A percentile compares a stretch with the other conserved stretches of the same genome.
These are phyloP conservation scores for Syngnathus scovelli DNA, from an alignment of 2,113 vertebrate species.

Conservation along the genomic window DNA sequence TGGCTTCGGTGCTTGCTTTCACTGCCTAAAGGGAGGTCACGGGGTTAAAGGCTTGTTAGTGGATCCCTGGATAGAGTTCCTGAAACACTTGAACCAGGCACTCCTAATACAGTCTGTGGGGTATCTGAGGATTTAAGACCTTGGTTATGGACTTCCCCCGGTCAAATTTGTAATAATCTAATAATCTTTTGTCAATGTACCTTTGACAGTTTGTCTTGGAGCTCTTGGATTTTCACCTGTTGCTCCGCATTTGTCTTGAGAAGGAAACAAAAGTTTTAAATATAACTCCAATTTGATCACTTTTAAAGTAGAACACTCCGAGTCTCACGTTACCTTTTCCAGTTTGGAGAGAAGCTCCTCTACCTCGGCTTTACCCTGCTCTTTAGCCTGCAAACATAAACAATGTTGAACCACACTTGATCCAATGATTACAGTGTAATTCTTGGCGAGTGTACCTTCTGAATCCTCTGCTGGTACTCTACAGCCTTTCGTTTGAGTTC, in stretches of 20 bases:
- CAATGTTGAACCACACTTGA: neutral
- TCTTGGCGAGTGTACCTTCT: conserved; percentile 76
- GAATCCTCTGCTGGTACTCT: conserved; percentile 91
- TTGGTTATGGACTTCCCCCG: neutral
- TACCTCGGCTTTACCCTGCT: conserved; percentile 90
- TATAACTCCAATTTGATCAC: neutral
- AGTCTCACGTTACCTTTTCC: conserved; percentile 80
- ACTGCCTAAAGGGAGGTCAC: conserved; percentile 76
- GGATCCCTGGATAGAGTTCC: conserved; percentile 28
- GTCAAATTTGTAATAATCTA: neutral
- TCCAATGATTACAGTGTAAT: neutral
- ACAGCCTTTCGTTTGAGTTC: conserved; percentile 93
- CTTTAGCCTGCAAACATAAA: conserved; percentile 79
- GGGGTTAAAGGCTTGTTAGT: conserved; percentile 35
- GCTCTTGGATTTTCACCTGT: conserved; percentile 93
- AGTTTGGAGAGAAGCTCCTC: conserved; percentile 90
- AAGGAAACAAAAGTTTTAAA: conserved; percentile 15
- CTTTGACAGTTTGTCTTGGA: conserved; percentile 97
- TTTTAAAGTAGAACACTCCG: neutral
- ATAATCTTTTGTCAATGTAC: conserved; percentile 56
- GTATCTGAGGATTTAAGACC: neutral
- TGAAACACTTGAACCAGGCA: conserved; percentile 17
- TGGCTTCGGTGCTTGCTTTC: conserved; percentile 95
- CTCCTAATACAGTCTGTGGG: neutral
- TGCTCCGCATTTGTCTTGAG: conserved; percentile 91